Evolutionary conservation across 2,888 invertebrate genomes (phyloP), one percentile per base, ranked within the genome.

Genomic region (Anticlea derivata): DNA sequence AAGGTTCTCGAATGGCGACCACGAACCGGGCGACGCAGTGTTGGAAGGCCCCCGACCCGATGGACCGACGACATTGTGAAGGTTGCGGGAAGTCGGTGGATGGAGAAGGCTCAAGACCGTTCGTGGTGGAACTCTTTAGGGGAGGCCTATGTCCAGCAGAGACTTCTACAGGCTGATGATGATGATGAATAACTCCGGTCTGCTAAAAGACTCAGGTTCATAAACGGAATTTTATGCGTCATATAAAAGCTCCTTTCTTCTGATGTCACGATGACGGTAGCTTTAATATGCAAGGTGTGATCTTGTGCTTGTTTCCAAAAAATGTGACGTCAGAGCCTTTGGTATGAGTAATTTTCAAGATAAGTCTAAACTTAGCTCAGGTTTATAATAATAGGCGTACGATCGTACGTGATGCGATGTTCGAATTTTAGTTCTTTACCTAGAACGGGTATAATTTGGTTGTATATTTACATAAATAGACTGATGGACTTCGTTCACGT

Each of bases 181-280:
- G n/a, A n/a, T n/a, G n/a, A 23, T 48, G 35, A 49, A 43, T 11
- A 31, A 8, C 8, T 20, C 12, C 29, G 13, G 7, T 31, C 7
- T 17, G 11, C 13, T 11, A 13, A 31, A 40, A 40, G 8, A 38
- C 20, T 43, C 33, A 47, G 27, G 43, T 38, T 38, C 38, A 17
- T 23, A 48, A 44, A 39, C 7, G 48, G 44, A 48, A 45, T 39
- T 44, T 51, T 53, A 60, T 63, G 65, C 65, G 61, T 67, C 66
- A 66, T 50, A 66, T 50, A 55, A 62, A 53, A 63, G 61, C 60
- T 63, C 61, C 58, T 34, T 54, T 31, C 31, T 50, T 55, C 48
- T 67, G 65, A 71, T 66, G 56, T 68, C 70, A 73, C 33, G 22
- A 40, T 66, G 66, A 73, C 69, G 61, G 51, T 27, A 54, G 48